These are phyloP conservation scores for Spatula clypeata DNA, from an alignment of 2,797 vertebrate species.

Conservation along the genomic window DNA sequence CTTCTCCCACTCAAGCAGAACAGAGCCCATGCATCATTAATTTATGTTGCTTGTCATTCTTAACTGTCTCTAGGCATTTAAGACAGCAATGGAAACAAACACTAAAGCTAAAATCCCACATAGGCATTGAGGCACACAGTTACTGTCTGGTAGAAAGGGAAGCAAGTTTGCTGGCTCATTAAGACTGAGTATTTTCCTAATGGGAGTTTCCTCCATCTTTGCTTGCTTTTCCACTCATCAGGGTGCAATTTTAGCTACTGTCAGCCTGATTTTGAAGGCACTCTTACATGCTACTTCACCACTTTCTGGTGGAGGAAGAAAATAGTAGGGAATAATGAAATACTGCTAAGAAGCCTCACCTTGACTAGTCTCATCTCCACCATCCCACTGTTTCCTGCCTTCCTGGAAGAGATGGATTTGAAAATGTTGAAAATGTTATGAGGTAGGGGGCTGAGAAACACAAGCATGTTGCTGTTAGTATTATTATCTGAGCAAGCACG, in stretches of 20 bases:
- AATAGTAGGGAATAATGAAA: neutral
- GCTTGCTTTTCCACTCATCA: neutral
- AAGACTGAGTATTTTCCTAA: neutral
- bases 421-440: neutral
- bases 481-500: neutral
- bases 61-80: slow-evolving; percentile 22
- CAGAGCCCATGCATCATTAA: slow-evolving; percentile 17
- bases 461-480: neutral
- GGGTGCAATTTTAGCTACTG: neutral
- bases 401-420: neutral
- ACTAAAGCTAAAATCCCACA: neutral
- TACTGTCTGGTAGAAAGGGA: neutral
- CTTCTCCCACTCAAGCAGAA: slow-evolving; percentile 38
- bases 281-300: neutral
- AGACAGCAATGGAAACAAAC: neutral
- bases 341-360: neutral
- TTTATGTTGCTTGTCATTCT: neutral
- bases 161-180: neutral
- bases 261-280: neutral
- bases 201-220: neutral
- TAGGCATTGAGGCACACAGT: neutral
- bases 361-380: neutral
- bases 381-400: neutral
- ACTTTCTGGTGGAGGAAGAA: neutral
- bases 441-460: neutral